Base-by-base conservation (phyloP, 2,888 invertebrate genomes). In the Pseudococcus longispinus region DNA sequence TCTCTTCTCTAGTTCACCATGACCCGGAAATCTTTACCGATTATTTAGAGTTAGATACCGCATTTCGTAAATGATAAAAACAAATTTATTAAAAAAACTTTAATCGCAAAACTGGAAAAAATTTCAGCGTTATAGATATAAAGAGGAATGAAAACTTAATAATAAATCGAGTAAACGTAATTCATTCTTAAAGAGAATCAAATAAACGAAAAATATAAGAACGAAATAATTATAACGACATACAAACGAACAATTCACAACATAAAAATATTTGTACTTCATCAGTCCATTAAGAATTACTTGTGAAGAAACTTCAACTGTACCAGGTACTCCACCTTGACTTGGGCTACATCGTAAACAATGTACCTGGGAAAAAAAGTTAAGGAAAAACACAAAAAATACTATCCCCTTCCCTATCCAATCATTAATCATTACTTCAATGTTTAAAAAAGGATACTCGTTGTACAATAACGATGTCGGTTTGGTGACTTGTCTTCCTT, bases 291-390 rank as follows among this genome's bases (percentile, higher is more conserved):
- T 42, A 26, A 55, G 55, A 87, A 88, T 65, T 88, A 89, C 70
- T 94, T 95, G 91, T 95, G 96, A 88, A 96, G 94, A 91, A 98
- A 98, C 88, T 97, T 94, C 92, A 96, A 93, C 90, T 95, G 94
- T 88, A 98, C 90, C 89, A 99, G 92, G 90, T 99, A 99, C 90
- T 96, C 95, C 88, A 97, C 94, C 89, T 96, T 95, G 51, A 98
- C 95, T 92, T 99, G 99, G 15, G 97, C 96, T 55, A 96, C 94
- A 91, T 99, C 98, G 91, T 99, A 99, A 0, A 99, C 98, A 91
- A 99, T 96, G 90, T 93, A 95, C 92, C 94, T 94, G 91, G 88
- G 20, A 77, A 85, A 18, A 23, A 51, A 37, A 3, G 85, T 89
- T 90, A 90, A 90, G 90, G 89, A 90, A 90, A 89, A 37, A 20